Evolutionary conservation across 2,888 invertebrate genomes (phyloP).

Genomic region (Colletes collaris): DNA sequence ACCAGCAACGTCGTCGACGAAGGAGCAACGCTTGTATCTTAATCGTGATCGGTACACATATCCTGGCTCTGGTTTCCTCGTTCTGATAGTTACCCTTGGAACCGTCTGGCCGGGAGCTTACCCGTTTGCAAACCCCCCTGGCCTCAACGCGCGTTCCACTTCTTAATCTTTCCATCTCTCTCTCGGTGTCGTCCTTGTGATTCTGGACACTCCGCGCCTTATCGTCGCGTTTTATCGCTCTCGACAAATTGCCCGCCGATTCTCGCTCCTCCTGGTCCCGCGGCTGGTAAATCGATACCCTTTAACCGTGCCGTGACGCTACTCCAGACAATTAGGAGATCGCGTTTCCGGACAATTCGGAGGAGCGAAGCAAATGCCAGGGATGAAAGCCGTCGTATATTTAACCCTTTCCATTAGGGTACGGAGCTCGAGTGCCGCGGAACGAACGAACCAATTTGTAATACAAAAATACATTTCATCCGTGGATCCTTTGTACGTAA

Average conservation of each 20-base stretch:
- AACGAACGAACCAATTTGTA: too few relatives aligned
- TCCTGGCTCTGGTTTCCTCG: neutral
- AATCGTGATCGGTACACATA: slow-evolving; percentile 32
- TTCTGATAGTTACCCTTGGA: slow-evolving; percentile 26
- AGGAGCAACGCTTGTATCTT: slow-evolving; percentile 36
- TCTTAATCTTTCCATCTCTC: slow-evolving; percentile 50
- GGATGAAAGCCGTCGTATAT: neutral
- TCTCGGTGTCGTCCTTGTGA: slow-evolving; percentile 42
- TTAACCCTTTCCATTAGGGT: neutral
- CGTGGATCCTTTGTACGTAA: too few relatives aligned
- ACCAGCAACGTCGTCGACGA: slow-evolving; percentile 24
- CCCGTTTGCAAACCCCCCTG: slow-evolving; percentile 27
- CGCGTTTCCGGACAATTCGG: neutral
- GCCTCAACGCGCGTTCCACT: slow-evolving; percentile 45
- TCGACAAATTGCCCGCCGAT: slow-evolving; percentile 33
- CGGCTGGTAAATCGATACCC: slow-evolving; percentile 10
- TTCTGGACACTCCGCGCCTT: slow-evolving; percentile 37
- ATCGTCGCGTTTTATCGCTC: slow-evolving; percentile 35
- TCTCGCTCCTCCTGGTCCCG: neutral
- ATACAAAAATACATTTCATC: too few relatives aligned
- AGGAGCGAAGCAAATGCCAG: neutral
- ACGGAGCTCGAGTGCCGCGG: too few relatives aligned
- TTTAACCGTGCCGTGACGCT: neutral
- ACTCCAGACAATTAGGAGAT: neutral
- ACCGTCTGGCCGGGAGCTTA: neutral